These are phyloP conservation scores for Mesocentrotus franciscanus DNA, from an alignment of 53 echinoderm and acorn worm species.

Conservation along the genomic window DNA sequence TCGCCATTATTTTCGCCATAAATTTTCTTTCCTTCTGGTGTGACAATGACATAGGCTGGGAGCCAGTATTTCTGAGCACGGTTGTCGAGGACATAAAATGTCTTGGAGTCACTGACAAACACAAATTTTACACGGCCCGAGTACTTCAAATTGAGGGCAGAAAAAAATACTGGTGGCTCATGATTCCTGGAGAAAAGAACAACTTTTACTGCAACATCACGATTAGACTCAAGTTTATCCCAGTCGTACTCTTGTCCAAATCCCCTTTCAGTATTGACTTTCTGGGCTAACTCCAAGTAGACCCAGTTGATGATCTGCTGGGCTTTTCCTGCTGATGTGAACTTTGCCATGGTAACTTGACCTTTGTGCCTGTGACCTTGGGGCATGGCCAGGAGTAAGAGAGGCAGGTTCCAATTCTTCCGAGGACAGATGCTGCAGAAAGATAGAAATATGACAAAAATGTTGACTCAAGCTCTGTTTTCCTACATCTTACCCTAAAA, in stretches of 20 bases:
- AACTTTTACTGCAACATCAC: slow-evolving; percentile 67
- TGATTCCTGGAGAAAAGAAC: slow-evolving; percentile 72
- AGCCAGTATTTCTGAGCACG: slow-evolving; percentile 76
- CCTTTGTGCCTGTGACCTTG: slow-evolving; percentile 90
- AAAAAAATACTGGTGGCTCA: slow-evolving; percentile 81
- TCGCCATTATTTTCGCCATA: slow-evolving; percentile 83
- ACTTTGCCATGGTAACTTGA: slow-evolving; percentile 81
- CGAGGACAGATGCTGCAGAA: slow-evolving; percentile 80
- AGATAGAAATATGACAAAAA: slow-evolving; percentile 39
- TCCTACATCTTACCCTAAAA: neutral
- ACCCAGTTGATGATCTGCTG: slow-evolving; percentile 88
- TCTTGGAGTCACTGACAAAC: slow-evolving; percentile 29
- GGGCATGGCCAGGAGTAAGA: slow-evolving; percentile 90
- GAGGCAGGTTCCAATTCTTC: slow-evolving; percentile 87
- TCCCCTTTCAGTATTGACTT: slow-evolving; percentile 34
- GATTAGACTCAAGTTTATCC: neutral
- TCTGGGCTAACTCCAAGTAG: slow-evolving; percentile 74
- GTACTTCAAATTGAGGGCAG: slow-evolving; percentile 87
- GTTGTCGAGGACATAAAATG: slow-evolving; percentile 68
- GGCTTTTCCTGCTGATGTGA: slow-evolving; percentile 71
- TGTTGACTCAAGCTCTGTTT: neutral
- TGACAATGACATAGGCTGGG: slow-evolving; percentile 80
- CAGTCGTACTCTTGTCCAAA: slow-evolving; percentile 20
- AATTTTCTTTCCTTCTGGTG: slow-evolving; percentile 74
- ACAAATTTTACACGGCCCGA: slow-evolving; percentile 89